phyloP scores from a whole-genome alignment of 2,888 invertebrate genomes.

The Muschampia plurimacula region DNA sequence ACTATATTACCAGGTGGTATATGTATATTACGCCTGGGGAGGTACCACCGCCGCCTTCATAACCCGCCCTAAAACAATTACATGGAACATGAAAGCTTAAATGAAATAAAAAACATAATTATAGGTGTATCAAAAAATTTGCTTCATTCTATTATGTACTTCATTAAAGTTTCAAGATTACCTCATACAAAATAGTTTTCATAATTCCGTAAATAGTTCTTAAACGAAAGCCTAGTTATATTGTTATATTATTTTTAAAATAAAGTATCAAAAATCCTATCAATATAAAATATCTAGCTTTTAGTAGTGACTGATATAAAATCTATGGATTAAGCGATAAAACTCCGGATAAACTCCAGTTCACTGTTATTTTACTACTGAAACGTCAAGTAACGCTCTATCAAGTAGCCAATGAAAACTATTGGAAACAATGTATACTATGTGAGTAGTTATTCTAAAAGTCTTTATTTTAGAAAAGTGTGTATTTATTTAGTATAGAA shows the following conservation, averaged over 20 bases:
- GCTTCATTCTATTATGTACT: no score
- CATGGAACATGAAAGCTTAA: no score
- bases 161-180: no score
- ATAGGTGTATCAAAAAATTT: no score
- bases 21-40: no score
- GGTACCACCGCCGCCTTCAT: no score
- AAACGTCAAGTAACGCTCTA: conserved; percentile 45
- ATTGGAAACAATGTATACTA: conserved; percentile 40
- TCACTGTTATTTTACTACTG: conserved; percentile 61
- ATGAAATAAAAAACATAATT: no score
- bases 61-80: no score
- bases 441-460: conserved; percentile 2
- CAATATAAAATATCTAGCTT: conserved; percentile 6
- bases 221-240: no score
- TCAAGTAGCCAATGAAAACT: conserved; percentile 29
- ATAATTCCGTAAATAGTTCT: no score
- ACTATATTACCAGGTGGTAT: no score
- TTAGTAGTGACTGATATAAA: conserved; percentile 46
- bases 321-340: conserved; percentile 57
- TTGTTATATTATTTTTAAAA: not conserved
- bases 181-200: no score
- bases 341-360: conserved; percentile 64
- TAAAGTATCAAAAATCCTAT: not conserved
- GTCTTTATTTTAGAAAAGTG: not conserved
- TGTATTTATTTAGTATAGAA: not conserved